Percentiles rank a stretch among this genome's conserved stretches.
These are phyloP conservation scores for Basileuterus tristriatus DNA, from an alignment of 2,797 vertebrate species.

Conservation along the genomic window DNA sequence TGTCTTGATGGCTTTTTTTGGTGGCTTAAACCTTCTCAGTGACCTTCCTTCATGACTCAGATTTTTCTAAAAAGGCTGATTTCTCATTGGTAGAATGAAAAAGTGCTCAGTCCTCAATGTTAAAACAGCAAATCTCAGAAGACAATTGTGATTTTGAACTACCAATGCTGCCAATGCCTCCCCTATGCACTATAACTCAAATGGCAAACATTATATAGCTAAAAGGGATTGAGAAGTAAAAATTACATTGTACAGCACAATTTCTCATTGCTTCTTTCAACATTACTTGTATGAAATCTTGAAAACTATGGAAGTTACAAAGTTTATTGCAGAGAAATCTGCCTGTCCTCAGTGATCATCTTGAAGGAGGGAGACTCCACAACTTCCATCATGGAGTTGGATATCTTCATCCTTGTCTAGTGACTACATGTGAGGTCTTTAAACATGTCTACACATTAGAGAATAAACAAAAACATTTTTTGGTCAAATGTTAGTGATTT, in stretches of 20 bases:
- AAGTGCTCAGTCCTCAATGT: background rate
- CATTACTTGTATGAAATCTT: fast-evolving
- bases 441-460: background rate
- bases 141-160: fast-evolving
- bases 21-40: background rate
- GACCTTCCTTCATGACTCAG: background rate
- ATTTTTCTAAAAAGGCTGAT: background rate
- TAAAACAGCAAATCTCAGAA: background rate
- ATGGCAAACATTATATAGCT: background rate
- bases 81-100: background rate
- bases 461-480: background rate
- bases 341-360: background rate
- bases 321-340: background rate
- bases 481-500: background rate
- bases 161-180: background rate
- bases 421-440: background rate
- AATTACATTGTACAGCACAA: background rate
- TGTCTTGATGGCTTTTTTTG: background rate
- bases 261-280: background rate
- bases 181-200: background rate
- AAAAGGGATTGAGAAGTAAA: background rate
- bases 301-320: background rate
- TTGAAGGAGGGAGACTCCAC: background rate
- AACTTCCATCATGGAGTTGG: background rate
- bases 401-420: background rate